Evolutionary conservation across 1,140 invertebrate species (phyloP).

Genomic region (Sitobion miscanthi): DNA sequence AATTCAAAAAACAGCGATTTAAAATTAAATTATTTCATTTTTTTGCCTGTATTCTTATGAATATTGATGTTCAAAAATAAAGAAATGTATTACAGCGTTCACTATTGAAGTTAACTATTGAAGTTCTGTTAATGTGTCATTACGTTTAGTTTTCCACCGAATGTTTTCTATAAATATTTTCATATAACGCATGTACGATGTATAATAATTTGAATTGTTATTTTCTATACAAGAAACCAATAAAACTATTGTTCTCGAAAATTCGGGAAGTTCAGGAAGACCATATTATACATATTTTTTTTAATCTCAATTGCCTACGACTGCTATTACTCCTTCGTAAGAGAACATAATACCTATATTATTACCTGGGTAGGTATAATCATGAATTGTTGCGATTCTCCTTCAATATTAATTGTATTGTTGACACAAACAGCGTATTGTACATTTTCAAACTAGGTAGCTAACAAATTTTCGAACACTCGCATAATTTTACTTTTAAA

Average conservation of each 20-base stretch:
- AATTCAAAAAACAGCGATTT: neutral
- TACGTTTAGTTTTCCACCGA: neutral
- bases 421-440: neutral
- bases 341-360: neutral
- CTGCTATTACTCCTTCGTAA: neutral
- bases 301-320: neutral
- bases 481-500: neutral
- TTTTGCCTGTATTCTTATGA: neutral
- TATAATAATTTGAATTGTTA: neutral
- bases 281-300: neutral
- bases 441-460: neutral
- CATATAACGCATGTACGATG: too few relatives aligned
- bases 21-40: neutral
- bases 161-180: neutral
- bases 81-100: neutral
- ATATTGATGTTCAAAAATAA: neutral
- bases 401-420: neutral
- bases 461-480: neutral
- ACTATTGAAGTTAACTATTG: neutral
- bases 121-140: neutral
- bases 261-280: neutral
- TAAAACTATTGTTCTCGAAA: too few relatives aligned
- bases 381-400: neutral
- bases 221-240: neutral
- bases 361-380: neutral